phyloP scores from a whole-genome alignment of 2,113 vertebrate species.

The Ceratotherium simum region DNA sequence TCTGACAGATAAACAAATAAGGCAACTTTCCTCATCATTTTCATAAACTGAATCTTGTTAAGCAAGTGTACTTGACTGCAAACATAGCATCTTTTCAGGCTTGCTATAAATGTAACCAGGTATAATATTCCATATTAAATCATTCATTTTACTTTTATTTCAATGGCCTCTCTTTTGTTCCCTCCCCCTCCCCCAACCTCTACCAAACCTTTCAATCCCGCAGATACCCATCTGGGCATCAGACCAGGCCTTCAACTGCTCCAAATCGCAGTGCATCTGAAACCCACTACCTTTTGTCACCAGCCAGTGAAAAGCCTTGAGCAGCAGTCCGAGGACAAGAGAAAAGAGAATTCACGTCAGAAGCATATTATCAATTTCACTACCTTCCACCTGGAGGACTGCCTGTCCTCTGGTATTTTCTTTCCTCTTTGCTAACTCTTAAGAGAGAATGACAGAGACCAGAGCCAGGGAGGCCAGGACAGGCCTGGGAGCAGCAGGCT shows the following conservation, averaged over 20 bases:
- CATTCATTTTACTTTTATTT: conserved; percentile 51
- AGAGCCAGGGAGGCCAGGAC: neutral
- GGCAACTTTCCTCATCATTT: neutral
- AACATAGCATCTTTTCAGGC: neutral
- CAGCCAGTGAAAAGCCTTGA: conserved; percentile 62
- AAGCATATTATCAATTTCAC: conserved; percentile 12
- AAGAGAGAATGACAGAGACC: neutral
- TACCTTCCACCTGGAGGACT: conserved; percentile 51
- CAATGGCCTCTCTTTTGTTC: neutral
- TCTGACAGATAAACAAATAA: neutral
- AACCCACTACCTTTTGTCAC: conserved; percentile 60
- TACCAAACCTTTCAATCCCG: conserved; percentile 13
- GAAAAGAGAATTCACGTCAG: conserved; percentile 59
- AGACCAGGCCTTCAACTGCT: neutral
- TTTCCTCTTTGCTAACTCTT: conserved; percentile 33
- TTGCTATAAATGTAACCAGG: conserved; percentile 10
- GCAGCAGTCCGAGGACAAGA: conserved; percentile 17
- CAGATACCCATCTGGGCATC: conserved; percentile 63
- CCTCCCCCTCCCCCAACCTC: neutral
- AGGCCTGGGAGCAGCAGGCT: neutral
- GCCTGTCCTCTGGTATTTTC: conserved; percentile 19
- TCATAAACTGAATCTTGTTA: neutral
- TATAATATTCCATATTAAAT: conserved; percentile 9
- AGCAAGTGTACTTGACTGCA: neutral
- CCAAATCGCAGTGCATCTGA: conserved; percentile 64